A percentile compares a stretch with the other conserved stretches of the same genome.
Evolutionary conservation across 2,113 vertebrate genomes (phyloP).

Genomic region (Gopherus evgoodei): DNA sequence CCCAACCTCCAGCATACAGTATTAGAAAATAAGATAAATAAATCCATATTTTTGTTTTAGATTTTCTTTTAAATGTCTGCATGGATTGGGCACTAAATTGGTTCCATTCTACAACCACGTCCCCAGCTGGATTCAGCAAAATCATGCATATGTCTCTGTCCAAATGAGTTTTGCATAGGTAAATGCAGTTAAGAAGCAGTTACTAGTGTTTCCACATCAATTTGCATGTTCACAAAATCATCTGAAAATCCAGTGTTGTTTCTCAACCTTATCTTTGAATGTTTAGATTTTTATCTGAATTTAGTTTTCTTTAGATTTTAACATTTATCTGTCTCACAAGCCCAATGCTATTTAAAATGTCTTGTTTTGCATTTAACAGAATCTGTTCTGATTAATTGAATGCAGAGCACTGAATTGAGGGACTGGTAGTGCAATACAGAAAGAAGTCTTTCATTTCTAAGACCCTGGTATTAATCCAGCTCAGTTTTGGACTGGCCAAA

Average conservation of each 20-base stretch:
- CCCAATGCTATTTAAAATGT: not conserved
- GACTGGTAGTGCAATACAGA: not conserved
- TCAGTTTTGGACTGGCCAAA: slow-evolving; percentile 30
- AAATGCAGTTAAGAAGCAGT: not conserved
- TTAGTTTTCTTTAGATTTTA: no score
- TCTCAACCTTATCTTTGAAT: not conserved
- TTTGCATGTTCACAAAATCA: not conserved
- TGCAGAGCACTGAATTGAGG: not conserved
- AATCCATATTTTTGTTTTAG: not conserved
- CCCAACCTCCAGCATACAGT: not conserved
- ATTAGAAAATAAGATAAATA: rapidly evolving
- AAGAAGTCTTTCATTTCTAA: slow-evolving; percentile 42
- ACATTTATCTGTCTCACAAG: not conserved
- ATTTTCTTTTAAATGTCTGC: not conserved
- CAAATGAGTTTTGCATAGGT: not conserved
- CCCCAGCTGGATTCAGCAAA: not conserved
- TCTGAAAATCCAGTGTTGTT: not conserved
- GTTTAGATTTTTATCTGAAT: not conserved
- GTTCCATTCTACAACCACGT: not conserved
- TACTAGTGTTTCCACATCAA: not conserved
- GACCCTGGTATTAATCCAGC: slow-evolving; percentile 32
- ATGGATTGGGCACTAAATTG: not conserved
- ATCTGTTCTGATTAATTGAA: not conserved
- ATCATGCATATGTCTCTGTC: not conserved
- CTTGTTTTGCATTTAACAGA: not conserved